A percentile compares a stretch with the other conserved stretches of the same genome.
These are phyloP conservation scores for Eonycteris spelaea DNA, from an alignment of 2,113 vertebrate genomes.

Conservation along the genomic window DNA sequence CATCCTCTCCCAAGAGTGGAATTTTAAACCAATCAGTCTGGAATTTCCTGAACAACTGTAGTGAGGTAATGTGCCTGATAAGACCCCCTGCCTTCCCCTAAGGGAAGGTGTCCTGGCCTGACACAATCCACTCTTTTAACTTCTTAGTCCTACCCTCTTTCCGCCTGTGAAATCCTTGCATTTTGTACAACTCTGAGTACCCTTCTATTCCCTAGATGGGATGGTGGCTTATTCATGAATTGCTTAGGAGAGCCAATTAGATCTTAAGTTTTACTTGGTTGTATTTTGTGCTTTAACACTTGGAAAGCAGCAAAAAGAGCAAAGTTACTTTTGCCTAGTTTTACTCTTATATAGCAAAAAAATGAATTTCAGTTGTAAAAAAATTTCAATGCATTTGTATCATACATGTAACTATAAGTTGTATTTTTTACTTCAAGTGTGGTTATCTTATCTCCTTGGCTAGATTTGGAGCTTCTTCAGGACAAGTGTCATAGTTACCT, in stretches of 20 bases:
- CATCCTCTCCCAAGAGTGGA: background rate
- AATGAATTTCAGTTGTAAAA: background rate
- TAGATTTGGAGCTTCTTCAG: background rate
- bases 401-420: background rate
- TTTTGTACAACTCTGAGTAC: background rate
- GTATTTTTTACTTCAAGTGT: background rate
- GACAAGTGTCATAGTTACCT: background rate
- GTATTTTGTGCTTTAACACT: background rate
- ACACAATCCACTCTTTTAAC: background rate
- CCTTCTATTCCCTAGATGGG: no score
- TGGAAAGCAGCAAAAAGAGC: background rate
- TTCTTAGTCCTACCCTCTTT: background rate
- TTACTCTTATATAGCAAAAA: background rate
- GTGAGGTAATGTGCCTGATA: no score
- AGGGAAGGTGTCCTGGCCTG: background rate
- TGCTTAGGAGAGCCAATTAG: background rate
- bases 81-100: background rate
- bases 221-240: background rate
- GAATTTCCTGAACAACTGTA: background rate
- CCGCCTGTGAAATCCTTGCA: no score
- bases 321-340: background rate
- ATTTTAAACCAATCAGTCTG: background rate
- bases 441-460: background rate
- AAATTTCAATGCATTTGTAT: background rate
- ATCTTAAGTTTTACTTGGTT: background rate